Base-by-base conservation (phyloP, 2,888 invertebrate species). In the Sarcophaga variegata region DNA sequence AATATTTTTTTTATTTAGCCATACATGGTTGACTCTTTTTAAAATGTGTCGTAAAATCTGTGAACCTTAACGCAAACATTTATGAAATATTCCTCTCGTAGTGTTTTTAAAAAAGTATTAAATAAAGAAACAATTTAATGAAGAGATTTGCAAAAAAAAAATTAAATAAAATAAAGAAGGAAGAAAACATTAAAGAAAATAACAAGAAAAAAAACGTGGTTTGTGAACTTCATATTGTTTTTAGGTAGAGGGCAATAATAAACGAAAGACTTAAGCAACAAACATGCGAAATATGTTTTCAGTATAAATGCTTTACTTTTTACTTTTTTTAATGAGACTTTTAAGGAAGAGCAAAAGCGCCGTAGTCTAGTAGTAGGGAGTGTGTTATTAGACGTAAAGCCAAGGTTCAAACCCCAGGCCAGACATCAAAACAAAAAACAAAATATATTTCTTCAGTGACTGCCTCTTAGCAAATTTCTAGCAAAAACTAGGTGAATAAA, bases 61-160 rank as follows among this genome's bases (percentile, higher is more conserved):
- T 83, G 83, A 83, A 80, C 79, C 80, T 59, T 27, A 76, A 63
- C 74, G 6, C 45, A 60, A 66, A n/a, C 27, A 69, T 54, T 60
- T 20, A 74, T 60, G 14, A 74, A 45, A 10, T n/a, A 59, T 59
- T 49, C 17, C 3, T 22, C 47, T 37, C 8, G 37, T 8, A 0
- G 1, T 37, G 8, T 37, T 10, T 37, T 37, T 37, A 37, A 37
- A 37, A 37, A 37, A 45, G 6, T 11, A 69, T 69, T 45, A 20
- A 22, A 45, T 69, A 14, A 45, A 69, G 5, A 37, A 69, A 2
- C 17, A 14, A 0, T 54, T 12, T 14, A 54, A 14, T 14, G 11
- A 54, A 14, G 11, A 1, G 4, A 12, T 0, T 1, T 22, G 22
- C 22, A 22, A 22, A 22, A 22, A 22, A 22, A 22, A 22, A 22